Percentiles rank a stretch among this genome's conserved stretches.
Conservation (phyloP, 2,797 vertebrate species). For the Nyctibius grandis region DNA sequence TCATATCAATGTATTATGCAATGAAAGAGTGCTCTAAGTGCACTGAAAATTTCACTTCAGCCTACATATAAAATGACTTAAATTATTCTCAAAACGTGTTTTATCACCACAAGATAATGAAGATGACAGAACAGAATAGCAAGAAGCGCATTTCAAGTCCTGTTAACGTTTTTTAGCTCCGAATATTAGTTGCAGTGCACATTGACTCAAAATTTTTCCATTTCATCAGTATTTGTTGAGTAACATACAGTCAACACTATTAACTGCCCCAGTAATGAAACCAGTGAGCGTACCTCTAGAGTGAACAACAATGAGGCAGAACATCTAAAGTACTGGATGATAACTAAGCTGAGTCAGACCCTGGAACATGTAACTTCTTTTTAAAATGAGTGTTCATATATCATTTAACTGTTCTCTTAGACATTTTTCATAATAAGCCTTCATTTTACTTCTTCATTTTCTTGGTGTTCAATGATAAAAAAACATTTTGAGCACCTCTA, state of each 20-base stretch:
- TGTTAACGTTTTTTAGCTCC: not conserved
- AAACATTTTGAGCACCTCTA: not conserved
- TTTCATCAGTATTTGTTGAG: not conserved
- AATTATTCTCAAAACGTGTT: slow-evolving; percentile 3
- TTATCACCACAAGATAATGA: slow-evolving; percentile 33
- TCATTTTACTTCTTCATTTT: not conserved
- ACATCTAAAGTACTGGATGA: not conserved
- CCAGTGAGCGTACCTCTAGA: not conserved
- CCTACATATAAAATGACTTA: slow-evolving; percentile 3
- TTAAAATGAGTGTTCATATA: not conserved
- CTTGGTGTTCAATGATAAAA: not conserved
- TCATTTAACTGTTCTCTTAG: not conserved
- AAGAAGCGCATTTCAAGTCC: slow-evolving; percentile 19
- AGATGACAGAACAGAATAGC: not conserved
- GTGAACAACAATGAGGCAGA: not conserved
- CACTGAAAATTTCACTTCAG: slow-evolving; percentile 21
- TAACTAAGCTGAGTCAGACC: not conserved
- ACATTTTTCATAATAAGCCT: not conserved
- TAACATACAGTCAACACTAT: not conserved
- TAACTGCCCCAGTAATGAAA: not conserved
- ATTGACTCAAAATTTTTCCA: not conserved
- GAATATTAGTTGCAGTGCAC: not conserved
- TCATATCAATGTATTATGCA: not conserved
- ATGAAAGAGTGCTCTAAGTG: not conserved
- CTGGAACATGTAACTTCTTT: not conserved